Evolutionary conservation across 2,113 vertebrate species (phyloP), one percentile per base, ranked within the genome.

Genomic region (Myiozetetes cayanensis): DNA sequence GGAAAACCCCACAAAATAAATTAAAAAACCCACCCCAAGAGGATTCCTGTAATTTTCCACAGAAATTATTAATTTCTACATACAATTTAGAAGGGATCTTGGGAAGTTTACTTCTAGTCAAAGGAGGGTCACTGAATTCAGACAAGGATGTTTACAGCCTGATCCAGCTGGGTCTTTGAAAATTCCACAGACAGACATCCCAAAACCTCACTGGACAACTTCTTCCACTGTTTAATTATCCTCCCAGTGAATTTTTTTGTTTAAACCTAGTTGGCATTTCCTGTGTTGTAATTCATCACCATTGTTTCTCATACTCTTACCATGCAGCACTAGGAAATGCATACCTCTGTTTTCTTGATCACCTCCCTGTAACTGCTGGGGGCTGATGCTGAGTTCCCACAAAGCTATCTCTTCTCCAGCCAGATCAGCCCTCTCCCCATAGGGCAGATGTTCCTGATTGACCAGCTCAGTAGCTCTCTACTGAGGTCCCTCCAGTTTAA

Each of bases 341-440:
- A 24, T 25, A 25, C 16, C 41, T 68, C 25, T 58, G 10, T 56
- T 62, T 86, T 63, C 31, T 47, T 2, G 0, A 50, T 66, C 6
- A 14, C 6, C 15, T 65, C 8, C 8, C 9, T 0, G 0, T 28
- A 50, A 89, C 10, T 56, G 9, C 49, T 47, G 41, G 33, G n/a
- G 9, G 13, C 30, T 80, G 50, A 49, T 44, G 3, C 2, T 76
- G 20, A 5, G 10, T 79, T 21, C 25, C 35, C 19, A 53, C 16
- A 44, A 85, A 85, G 22, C 5, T 31, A 56, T 11, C 30, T 63
- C 43, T 59, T 68, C 62, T 85, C 46, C 82, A 81, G 24, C 20
- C 25, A 74, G 16, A 49, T 58, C 14, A 82, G n/a, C 21, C 17
- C 19, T 30, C 28, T 47, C 47, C 20, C 35, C 31, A 17, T 8